Base-by-base conservation (phyloP, 2,888 invertebrate species). In the Sthenelais limicola region DNA sequence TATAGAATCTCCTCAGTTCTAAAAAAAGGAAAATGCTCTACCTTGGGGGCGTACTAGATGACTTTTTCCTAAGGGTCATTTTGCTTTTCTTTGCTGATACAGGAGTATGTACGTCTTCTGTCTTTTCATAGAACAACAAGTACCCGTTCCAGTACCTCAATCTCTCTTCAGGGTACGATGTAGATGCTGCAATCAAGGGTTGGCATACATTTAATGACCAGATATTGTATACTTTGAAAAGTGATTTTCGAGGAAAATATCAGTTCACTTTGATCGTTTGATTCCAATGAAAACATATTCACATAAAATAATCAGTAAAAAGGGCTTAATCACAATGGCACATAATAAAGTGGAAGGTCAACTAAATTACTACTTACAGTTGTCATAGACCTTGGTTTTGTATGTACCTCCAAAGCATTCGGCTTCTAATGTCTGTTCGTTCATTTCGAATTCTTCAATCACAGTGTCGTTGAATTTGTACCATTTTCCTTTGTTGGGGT, bases 121-220 rank as follows among this genome's bases (percentile, higher is more conserved):
- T 80, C 67, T 85, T 83, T 74, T 89, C 89, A 81, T 90, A 90
- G 78, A 90, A 89, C 72, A 90, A 82, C 85, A 90, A 87, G 78
- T 90, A 90, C 26, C 88, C 90, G 82, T 90, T 90, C 90, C 90
- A 90, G 81, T 89, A 89, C 1, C 90, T 82, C 28, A 88, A 83
- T 3, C 90, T 81, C 51, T 89, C 89, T 76, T 90, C 90, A 15
- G 89, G 89, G 76, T 87, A 87, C 18, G 84, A 80, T 68, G 77
- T 76, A n/a, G 70, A 49, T 33, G 74, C 48, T 62, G 24, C 21
- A 18, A 62, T 26, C 35, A 15, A 62, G 38, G 3, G n/a, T n/a
- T n/a, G n/a, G n/a, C n/a, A n/a, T n/a, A n/a, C n/a, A n/a, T n/a
- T n/a, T n/a, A n/a, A n/a, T n/a, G n/a, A n/a, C n/a, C n/a, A n/a